Percentiles rank a stretch among this genome's conserved stretches.
Conservation (phyloP, 1,140 invertebrate genomes). For the Melitaea cinxia region DNA sequence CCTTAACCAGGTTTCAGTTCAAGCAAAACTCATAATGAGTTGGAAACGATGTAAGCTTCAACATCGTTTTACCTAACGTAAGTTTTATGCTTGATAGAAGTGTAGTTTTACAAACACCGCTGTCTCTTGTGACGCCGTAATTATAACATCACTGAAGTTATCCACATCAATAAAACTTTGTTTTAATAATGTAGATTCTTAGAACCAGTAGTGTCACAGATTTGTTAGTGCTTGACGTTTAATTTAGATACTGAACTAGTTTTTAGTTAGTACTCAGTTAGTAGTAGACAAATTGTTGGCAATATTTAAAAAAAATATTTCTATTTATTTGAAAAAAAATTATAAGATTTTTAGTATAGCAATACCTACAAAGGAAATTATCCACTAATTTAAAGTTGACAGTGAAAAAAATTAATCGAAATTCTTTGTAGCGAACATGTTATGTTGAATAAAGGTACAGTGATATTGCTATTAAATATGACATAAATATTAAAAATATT, state of each 20-base stretch:
- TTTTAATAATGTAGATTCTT: slow-evolving; percentile 19
- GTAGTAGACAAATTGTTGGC: neutral
- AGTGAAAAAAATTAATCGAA: too few species aligned
- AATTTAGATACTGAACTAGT: neutral
- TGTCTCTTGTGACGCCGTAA: slow-evolving; percentile 17
- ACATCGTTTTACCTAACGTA: slow-evolving; percentile 46
- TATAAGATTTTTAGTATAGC: too few species aligned
- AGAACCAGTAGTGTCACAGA: neutral
- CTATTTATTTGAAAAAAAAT: too few species aligned
- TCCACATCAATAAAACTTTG: slow-evolving; percentile 19
- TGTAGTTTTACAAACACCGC: slow-evolving; percentile 23
- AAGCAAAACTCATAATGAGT: slow-evolving; percentile 69
- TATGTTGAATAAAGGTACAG: neutral
- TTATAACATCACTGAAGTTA: slow-evolving; percentile 17
- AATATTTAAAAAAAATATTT: neutral
- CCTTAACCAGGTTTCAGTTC: slow-evolving; percentile 62
- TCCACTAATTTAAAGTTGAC: too few species aligned
- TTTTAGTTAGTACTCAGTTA: neutral
- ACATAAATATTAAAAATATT: slow-evolving; percentile 24
- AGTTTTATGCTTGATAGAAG: slow-evolving; percentile 29
- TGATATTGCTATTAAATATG: neutral
- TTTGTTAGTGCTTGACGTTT: slow-evolving; percentile 2
- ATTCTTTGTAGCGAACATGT: too few species aligned
- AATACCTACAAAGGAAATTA: too few species aligned
- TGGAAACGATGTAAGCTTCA: slow-evolving; percentile 55